Base-by-base conservation (phyloP, 2,888 invertebrate species). In the Ichneumoninae sp. region DNA sequence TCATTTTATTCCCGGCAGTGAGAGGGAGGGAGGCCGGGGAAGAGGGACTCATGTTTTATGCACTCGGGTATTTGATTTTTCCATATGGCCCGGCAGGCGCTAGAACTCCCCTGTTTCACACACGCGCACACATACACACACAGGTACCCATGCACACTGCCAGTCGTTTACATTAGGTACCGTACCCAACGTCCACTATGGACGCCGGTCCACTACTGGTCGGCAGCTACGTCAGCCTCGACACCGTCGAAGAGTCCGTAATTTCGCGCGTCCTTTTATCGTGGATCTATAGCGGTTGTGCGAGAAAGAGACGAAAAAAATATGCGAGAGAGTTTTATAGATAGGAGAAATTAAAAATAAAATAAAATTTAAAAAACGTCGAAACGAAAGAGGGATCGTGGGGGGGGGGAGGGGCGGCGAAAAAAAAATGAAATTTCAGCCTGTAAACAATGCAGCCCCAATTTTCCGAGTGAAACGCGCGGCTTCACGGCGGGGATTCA, bases 51-150 rank as follows among this genome's bases (percentile, higher is more conserved):
- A 88, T 89, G 88, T 89, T 89, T 89, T 87, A 89, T 89, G 88
- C 88, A 88, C 88, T 83, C 86, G 79, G 84, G 83, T 88, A 88
- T 87, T 86, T 88, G 87, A 89, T 89, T 89, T 88, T 88, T 87
- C 79, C 81, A 77, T 77, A 80, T 83, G 72, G 78, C 66, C 70
- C 78, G 33, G 36, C 68, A 78, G 54, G 72, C 50, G 54, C 50
- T 71, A 72, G 30, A 54, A 52, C 62, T 78, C 74, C 70, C 50
- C 70, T 76, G 65, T 77, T 79, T 69, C 70, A 47, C 26, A 26
- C 26, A 72, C 8, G 30, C 57, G 6, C 26, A 40, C 3, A 26
- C n/a, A 50, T 44, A 22, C 52, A 26, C 19, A 52, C n/a, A 8
- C 2, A 6, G 13, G 19, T 19, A 22, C 33, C 5, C 69, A 44